A percentile compares a stretch with the other conserved stretches of the same genome.
phyloP scores from a whole-genome alignment of 2,113 vertebrate species.

The Zosterops japonicus region DNA sequence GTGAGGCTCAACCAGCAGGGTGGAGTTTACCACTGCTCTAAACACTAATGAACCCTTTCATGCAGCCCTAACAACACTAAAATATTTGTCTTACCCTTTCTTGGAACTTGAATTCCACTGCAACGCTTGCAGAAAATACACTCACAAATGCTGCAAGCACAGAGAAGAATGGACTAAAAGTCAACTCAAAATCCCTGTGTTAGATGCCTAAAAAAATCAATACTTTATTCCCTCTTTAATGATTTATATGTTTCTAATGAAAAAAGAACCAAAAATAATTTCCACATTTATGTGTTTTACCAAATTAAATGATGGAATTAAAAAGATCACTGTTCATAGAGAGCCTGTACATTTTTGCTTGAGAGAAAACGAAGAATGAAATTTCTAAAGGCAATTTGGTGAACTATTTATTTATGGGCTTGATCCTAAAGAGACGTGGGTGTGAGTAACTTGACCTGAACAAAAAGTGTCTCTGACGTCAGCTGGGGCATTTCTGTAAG shows the following conservation, averaged over 20 bases:
- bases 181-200: neutral
- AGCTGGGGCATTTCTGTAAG: neutral
- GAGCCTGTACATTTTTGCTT: neutral
- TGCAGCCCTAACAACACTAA: neutral
- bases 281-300: neutral
- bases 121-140: neutral
- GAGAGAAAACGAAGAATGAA: neutral
- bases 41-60: slow-evolving; percentile 30
- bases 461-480: neutral
- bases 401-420: neutral
- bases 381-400: neutral
- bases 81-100: neutral
- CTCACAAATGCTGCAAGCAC: neutral
- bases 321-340: neutral
- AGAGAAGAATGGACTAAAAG: neutral
- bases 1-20: slow-evolving; percentile 52
- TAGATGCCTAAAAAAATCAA: neutral
- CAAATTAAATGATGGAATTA: neutral
- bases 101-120: neutral
- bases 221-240: neutral
- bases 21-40: slow-evolving; percentile 30
- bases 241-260: neutral
- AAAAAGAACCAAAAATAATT: neutral
- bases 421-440: neutral
- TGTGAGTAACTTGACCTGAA: slow-evolving; percentile 13